Conservation (phyloP, 2,797 vertebrate genomes). For the Huso huso region DNA sequence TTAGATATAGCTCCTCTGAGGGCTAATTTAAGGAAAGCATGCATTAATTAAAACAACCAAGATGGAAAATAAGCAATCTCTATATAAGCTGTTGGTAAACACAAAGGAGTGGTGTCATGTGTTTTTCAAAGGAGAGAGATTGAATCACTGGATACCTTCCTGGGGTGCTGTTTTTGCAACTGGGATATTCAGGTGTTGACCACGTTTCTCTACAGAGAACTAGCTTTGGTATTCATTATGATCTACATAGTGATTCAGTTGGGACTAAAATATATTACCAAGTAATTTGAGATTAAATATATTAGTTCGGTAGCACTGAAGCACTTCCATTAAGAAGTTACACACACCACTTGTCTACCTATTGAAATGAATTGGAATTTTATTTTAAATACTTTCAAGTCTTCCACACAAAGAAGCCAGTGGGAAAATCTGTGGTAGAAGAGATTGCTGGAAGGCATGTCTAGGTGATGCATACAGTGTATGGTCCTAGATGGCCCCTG, state of each 20-base stretch:
- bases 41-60: conserved; percentile 69
- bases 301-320: too few species aligned
- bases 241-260: too few species aligned
- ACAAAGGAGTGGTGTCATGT: conserved; percentile 49
- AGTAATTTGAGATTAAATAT: too few species aligned
- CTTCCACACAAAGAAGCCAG: conserved; percentile 60
- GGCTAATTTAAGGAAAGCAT: conserved; percentile 68
- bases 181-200: conserved; percentile 50
- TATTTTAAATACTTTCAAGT: conserved; percentile 62
- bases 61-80: conserved; percentile 63
- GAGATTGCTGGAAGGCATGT: conserved; percentile 62
- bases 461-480: conserved; percentile 51
- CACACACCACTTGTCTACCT: too few species aligned
- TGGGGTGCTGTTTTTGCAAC: conserved; percentile 34
- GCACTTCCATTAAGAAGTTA: too few species aligned
- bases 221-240: background rate
- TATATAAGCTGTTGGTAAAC: conserved; percentile 54
- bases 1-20: conserved; percentile 68
- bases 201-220: background rate
- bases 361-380: conserved; percentile 58
- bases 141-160: conserved; percentile 52
- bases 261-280: too few species aligned
- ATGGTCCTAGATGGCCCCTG: conserved; percentile 67
- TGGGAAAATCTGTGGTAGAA: conserved; percentile 50
- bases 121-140: conserved; percentile 58